These are phyloP conservation scores for Drosophila austrosaltans DNA, from an alignment of 2,888 invertebrate genomes.

Conservation along the genomic window DNA sequence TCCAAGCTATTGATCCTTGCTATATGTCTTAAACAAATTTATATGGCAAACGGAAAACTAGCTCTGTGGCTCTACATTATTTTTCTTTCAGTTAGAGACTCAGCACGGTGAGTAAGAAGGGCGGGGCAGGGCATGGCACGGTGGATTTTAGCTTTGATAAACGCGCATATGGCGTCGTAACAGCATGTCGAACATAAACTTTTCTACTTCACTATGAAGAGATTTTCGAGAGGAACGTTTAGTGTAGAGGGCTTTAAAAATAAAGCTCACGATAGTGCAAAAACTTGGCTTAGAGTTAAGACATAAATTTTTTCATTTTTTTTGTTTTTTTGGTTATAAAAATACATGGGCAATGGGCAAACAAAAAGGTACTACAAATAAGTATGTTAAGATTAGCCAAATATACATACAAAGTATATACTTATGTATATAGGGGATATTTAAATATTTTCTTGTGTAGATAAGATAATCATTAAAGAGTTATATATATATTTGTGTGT, in stretches of 20 bases:
- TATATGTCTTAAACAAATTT: constrained; percentile 76
- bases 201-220: constrained; percentile 48
- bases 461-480: too few species aligned
- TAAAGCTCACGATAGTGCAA: constrained; percentile 51
- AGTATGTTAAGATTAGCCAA: not conserved
- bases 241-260: constrained; percentile 64
- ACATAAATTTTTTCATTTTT: constrained; percentile 27
- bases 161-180: constrained; percentile 73
- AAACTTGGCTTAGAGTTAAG: constrained; percentile 40
- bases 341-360: constrained; percentile 2
- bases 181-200: constrained; percentile 76
- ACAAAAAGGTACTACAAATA: not conserved
- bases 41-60: constrained; percentile 74
- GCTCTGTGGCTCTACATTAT: constrained; percentile 40
- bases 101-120: not conserved
- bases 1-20: constrained; percentile 76
- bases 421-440: too few species aligned
- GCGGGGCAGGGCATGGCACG: not conserved
- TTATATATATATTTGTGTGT: too few species aligned
- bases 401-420: not conserved
- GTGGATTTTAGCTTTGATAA: constrained; percentile 63
- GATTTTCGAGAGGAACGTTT: constrained; percentile 43
- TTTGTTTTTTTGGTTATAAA: constrained; percentile 6
- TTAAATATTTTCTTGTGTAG: too few species aligned
- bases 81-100: constrained; percentile 8